Evolutionary conservation across 2,888 invertebrate species (phyloP), one percentile per base, ranked within the genome.

Genomic region (Cheilosia variabilis): DNA sequence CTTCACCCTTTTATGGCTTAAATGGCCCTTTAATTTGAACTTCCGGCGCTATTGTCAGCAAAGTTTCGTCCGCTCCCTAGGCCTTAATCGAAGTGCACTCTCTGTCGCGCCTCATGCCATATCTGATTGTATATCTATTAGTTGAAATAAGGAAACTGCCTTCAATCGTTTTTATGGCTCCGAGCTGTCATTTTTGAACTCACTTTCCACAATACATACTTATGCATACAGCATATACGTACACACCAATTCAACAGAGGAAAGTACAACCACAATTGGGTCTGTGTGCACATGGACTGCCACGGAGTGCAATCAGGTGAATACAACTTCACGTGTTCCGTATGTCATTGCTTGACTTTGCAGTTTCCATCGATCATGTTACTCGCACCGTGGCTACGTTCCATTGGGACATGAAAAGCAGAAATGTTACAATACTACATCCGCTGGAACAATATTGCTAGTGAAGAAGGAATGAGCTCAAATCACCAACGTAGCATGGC

Each of bases 311-410:
- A 79, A 73, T 79, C 83, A 84, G 73, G 73, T 84, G 83, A 79
- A 84, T 69, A 50, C 58, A 79, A 79, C 73, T 76, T 71, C 43
- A 82, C 27, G 69, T 76, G 69, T 63, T 69, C 34, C 43, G 52
- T 34, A 15, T 69, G 75, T 52, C 69, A 58, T 79, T 84, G 73
- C 69, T 79, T 75, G 60, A 75, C 69, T 65, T 79, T 75, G 69
- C 52, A 79, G 69, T 79, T 84, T 84, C 73, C 79, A 84, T 79
- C 58, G 79, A 84, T 79, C 69, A 65, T 47, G 27, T 79, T 73
- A 69, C 60, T 22, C 4, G 22, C 60, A 22, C 53, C 24, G 45
- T 62, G 72, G 45, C 45, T 63, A 52, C 50, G 55, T 62, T 58
- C 58, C 45, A 73, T 45, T 22, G 24, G 45, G 45, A 27, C 31